Base-by-base conservation (phyloP, 2,888 invertebrate species). In the Dyspetes luteomarginatus region DNA sequence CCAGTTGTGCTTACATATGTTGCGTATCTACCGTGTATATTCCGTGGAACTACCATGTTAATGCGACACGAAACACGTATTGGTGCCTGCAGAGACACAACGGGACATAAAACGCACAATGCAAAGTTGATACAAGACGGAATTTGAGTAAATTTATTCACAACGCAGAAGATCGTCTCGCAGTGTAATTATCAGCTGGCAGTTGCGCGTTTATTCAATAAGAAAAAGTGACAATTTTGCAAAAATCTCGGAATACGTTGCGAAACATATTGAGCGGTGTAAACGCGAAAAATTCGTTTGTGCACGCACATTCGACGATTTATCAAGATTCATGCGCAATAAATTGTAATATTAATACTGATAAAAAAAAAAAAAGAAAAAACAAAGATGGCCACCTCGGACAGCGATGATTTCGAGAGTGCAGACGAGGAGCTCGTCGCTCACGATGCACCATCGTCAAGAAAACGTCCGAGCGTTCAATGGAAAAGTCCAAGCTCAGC, bases 391-490 rank as follows among this genome's bases (percentile, higher is more conserved):
- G 94, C 95, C 87, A 94, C 95, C 41, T 96, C 96, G 83, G 96
- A 96, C 83, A 96, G 95, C 91, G 96, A 96, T 87, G 95, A 94
- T 88, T 96, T 96, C 89, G 95, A 96, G 91, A 96, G 96, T 92
- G 96, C 96, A 3, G 96, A 96, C 86, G 96, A 96, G 88, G 95
- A 95, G 36, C 92, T 93, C 82, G 92, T 92, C 69, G 87, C 84
- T 28, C 80, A 85, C 24, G 78, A 75, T 3, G 9, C 71, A 22
- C 58, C 78, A 2, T 28, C 71, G n/a, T n/a, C n/a, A n/a, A 73
- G 15, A 9, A 30, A 68, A 28, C 24, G 48, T 12, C 41, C 12
- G 56, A 9, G 73, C n/a, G 74, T 36, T 12, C 58, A 78, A 58
- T 82, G 83, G 60, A 78, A 77, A 36, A 85, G 82, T 78, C 43